These are phyloP conservation scores for Zygothrica quintamaculata DNA, from an alignment of 2,888 invertebrate genomes.

Conservation along the genomic window DNA sequence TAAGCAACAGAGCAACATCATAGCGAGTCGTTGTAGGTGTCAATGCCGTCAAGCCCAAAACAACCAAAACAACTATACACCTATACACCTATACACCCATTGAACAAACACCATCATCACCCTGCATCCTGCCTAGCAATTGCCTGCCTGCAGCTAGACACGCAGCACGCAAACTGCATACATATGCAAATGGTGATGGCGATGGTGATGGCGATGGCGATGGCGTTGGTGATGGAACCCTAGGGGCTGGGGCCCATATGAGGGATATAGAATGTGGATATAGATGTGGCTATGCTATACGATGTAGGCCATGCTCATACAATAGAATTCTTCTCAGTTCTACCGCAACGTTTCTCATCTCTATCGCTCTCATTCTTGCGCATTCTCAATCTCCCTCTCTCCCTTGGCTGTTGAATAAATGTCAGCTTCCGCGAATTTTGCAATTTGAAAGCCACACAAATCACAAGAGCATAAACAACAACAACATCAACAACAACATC, in stretches of 20 bases:
- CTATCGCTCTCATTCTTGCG: not conserved
- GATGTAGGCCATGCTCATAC: slow-evolving; percentile 52
- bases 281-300: slow-evolving; percentile 21
- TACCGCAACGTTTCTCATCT: not conserved
- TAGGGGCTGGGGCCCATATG: not conserved
- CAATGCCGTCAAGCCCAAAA: slow-evolving; percentile 37
- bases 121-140: not conserved
- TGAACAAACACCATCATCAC: not conserved
- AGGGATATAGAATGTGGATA: slow-evolving; percentile 15
- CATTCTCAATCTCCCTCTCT: not conserved
- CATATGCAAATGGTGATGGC: slow-evolving; percentile 49
- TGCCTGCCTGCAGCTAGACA: slow-evolving; percentile 48
- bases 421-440: slow-evolving; percentile 77
- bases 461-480: slow-evolving; percentile 58
- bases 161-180: slow-evolving; percentile 40
- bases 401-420: slow-evolving; percentile 64
- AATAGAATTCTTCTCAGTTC: slow-evolving; percentile 41
- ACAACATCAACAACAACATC: slow-evolving; percentile 38
- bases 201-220: slow-evolving; percentile 26
- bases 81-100: not conserved
- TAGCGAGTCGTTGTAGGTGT: slow-evolving; percentile 36
- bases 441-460: slow-evolving; percentile 80
- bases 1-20: slow-evolving; percentile 43
- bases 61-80: slow-evolving; percentile 6
- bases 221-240: slow-evolving; percentile 35